A percentile compares a stretch with the other conserved stretches of the same genome.
phyloP scores from a whole-genome alignment of 2,113 vertebrate genomes.

The Xiphophorus hellerii region DNA sequence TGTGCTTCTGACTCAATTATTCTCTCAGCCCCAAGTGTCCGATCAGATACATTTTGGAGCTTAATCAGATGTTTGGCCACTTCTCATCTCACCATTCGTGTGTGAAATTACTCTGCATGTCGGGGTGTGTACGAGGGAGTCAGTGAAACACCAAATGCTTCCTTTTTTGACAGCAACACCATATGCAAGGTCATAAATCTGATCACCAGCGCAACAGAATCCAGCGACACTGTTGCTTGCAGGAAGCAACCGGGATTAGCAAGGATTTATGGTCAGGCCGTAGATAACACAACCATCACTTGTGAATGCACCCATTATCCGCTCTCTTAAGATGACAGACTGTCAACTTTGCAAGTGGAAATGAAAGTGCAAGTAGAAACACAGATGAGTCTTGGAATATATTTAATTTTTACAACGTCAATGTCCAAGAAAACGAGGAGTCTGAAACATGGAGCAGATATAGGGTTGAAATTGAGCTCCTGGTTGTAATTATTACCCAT shows the following conservation, averaged over 20 bases:
- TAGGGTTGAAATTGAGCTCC: constrained; percentile 43
- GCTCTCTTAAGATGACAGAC: constrained; percentile 29
- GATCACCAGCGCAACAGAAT: constrained; percentile 53
- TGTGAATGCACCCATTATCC: constrained; percentile 32
- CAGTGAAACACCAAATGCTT: constrained; percentile 44
- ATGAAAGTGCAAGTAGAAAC: constrained; percentile 24
- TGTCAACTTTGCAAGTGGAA: constrained; percentile 35
- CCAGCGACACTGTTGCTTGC: constrained; percentile 53
- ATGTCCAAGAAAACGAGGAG: constrained; percentile 47
- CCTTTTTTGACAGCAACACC: constrained; percentile 58
- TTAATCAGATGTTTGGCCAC: neutral
- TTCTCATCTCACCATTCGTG: constrained; percentile 8
- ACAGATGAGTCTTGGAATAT: constrained; percentile 27
- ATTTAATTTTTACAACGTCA: constrained; percentile 21
- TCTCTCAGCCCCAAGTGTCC: constrained; percentile 19
- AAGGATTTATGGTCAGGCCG: constrained; percentile 57
- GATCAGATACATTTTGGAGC: constrained; percentile 13
- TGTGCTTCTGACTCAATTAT: neutral
- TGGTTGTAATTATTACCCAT: constrained; percentile 59
- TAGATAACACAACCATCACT: constrained; percentile 35
- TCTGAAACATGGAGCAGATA: constrained; percentile 54
- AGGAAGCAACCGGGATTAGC: constrained; percentile 70
- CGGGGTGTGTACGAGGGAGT: constrained; percentile 29
- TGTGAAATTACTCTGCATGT: constrained; percentile 36
- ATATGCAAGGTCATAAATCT: constrained; percentile 77